Evolutionary conservation across 2,113 vertebrate species (phyloP), one percentile per base, ranked within the genome.

Genomic region (Channa maculata): DNA sequence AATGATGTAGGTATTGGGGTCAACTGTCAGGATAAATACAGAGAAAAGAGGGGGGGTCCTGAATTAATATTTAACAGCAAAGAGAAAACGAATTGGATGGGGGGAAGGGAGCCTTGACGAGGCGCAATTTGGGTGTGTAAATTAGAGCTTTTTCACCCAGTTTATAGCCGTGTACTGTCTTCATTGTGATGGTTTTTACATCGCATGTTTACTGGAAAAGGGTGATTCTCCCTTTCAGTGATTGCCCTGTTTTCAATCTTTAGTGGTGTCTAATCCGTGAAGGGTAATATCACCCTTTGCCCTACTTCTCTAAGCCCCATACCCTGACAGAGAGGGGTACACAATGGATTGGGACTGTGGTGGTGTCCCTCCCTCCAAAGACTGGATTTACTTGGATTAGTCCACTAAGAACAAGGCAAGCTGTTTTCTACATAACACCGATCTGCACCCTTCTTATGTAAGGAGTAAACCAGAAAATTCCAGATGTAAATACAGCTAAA

Each of bases 311-410:
- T 84, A 86, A 90, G 66, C 79, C 79, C 41, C 54, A 62, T 6
- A 80, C 73, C 77, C 83, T 70, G 78, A 66, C 64, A 84, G 84
- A 80, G 80, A 83, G 86, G 82, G 82, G 87, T 88, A 73, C 58
- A 64, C 65, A 68, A 55, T 52, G 81, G 78, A 75, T 52, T 53
- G 68, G 65, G 83, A 81, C 79, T 77, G 75, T 8, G 43, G 33
- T 63, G 62, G 69, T 85, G 76, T 79, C 71, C 84, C 79, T 88
- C 89, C 80, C 86, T 80, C 82, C 58, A 88, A 24, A 84, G 86
- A 90, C 83, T 91, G 90, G 92, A 94, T 95, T 93, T 94, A 86
- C 86, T 73, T 84, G 91, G 92, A 94, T 94, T 94, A 94, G 91
- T 86, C 83, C 81, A 74, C 84, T 93, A 92, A 94, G 87, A 89